Evolutionary conservation across 2,888 invertebrate genomes (phyloP).

Genomic region (Quadroppia sp.): DNA sequence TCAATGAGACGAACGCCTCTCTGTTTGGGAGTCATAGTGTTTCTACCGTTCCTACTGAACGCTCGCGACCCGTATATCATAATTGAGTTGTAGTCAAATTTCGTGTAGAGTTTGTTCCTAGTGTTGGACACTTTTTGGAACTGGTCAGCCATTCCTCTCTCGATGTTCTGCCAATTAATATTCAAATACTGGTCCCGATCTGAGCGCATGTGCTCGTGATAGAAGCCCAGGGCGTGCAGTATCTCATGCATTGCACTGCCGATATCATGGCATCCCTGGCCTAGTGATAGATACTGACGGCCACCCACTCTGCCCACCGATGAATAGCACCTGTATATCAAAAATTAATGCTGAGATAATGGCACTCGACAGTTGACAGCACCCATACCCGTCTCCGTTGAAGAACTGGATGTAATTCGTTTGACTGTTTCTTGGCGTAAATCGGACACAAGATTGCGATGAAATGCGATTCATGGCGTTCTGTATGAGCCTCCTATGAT

Average conservation of each 20-base stretch:
- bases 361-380: too few relatives aligned
- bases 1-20: conserved; percentile 42
- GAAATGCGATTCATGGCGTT: conserved; percentile 32
- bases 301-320: conserved; percentile 48
- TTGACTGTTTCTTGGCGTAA: conserved; percentile 29
- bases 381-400: conserved; percentile 25
- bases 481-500: conserved; percentile 2
- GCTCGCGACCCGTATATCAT: conserved; percentile 48
- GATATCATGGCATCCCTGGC: conserved; percentile 41
- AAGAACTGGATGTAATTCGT: conserved; percentile 14
- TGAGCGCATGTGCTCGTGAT: conserved; percentile 49
- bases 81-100: conserved; percentile 47
- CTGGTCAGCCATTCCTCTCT: conserved; percentile 36
- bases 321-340: conserved; percentile 47
- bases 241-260: conserved; percentile 49
- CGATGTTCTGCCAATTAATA: conserved; percentile 48
- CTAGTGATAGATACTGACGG: conserved; percentile 44
- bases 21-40: conserved; percentile 45
- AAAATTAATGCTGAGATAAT: background rate
- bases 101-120: conserved; percentile 42
- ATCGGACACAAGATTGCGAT: conserved; percentile 29
- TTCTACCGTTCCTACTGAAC: conserved; percentile 45
- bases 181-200: conserved; percentile 48
- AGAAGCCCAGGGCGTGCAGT: conserved; percentile 48
- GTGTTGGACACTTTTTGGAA: conserved; percentile 42